Evolutionary conservation across 2,113 vertebrate species (phyloP).

Genomic region (Ahaetulla prasina): DNA sequence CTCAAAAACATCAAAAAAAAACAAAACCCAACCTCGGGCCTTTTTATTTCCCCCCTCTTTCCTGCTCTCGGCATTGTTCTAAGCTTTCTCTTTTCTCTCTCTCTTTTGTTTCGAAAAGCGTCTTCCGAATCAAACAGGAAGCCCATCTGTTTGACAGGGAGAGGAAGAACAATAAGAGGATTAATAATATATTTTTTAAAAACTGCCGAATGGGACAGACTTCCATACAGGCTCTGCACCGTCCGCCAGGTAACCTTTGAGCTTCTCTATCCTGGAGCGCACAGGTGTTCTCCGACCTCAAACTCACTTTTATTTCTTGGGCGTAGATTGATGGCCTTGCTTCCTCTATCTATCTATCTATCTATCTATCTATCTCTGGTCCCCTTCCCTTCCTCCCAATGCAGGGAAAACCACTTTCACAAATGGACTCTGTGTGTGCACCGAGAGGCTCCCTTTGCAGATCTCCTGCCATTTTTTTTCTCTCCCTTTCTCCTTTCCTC

Average conservation of each 20-base stretch:
- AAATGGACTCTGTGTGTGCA: neutral
- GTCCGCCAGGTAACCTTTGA: neutral
- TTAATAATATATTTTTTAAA: neutral
- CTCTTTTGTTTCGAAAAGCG: neutral
- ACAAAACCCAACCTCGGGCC: neutral
- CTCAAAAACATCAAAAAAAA: neutral
- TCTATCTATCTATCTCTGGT: neutral
- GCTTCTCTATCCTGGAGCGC: neutral
- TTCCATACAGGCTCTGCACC: neutral
- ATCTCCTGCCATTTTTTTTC: neutral
- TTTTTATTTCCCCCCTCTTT: neutral
- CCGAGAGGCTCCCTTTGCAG: neutral
- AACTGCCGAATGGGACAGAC: neutral
- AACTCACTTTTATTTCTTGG: neutral
- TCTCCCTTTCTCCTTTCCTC: no score
- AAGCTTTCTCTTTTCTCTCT: neutral
- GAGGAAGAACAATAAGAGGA: neutral
- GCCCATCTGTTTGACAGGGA: neutral
- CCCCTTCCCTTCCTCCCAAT: neutral
- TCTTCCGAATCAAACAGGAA: slow-evolving; percentile 8
- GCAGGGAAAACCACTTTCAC: neutral
- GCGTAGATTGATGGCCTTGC: neutral
- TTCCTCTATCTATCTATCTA: no score
- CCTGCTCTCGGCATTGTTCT: neutral
- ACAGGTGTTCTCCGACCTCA: neutral